These are phyloP conservation scores for Anoplopoma fimbria DNA, from an alignment of 2,113 vertebrate species.

Conservation along the genomic window DNA sequence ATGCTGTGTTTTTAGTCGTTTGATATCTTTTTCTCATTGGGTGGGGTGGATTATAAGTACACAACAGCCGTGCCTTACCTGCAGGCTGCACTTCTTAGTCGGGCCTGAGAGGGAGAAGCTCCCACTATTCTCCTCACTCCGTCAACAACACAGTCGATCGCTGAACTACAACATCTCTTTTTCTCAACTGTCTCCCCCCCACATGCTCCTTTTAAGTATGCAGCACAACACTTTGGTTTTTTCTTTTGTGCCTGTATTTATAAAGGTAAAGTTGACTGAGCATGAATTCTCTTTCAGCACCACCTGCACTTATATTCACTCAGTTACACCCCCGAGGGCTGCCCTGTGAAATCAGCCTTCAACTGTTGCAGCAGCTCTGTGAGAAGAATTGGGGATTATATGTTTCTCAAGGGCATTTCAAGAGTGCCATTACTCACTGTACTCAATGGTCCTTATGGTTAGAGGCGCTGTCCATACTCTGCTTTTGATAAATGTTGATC, in stretches of 20 bases:
- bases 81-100: conserved; percentile 35
- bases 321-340: conserved; percentile 30
- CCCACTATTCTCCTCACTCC: conserved; percentile 15
- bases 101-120: conserved; percentile 20
- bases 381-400: conserved; percentile 35
- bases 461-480: not conserved
- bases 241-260: conserved; percentile 29
- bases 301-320: conserved; percentile 26
- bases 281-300: conserved; percentile 33
- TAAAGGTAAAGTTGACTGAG: conserved; percentile 37
- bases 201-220: conserved; percentile 19
- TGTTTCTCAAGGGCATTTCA: conserved; percentile 42
- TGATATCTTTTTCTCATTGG: conserved; percentile 15
- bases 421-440: not conserved
- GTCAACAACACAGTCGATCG: conserved; percentile 34
- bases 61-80: conserved; percentile 35
- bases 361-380: conserved; percentile 13
- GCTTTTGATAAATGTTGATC: conserved; percentile 14
- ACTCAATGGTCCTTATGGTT: not conserved
- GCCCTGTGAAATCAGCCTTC: conserved; percentile 32
- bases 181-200: not conserved
- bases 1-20: conserved; percentile 20
- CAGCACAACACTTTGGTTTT: not conserved
- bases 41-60: conserved; percentile 11
- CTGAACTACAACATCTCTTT: conserved; percentile 30